Percentiles rank a stretch among this genome's conserved stretches.
Conservation (phyloP, 2,888 invertebrate species). For the Halictus ligatus region DNA sequence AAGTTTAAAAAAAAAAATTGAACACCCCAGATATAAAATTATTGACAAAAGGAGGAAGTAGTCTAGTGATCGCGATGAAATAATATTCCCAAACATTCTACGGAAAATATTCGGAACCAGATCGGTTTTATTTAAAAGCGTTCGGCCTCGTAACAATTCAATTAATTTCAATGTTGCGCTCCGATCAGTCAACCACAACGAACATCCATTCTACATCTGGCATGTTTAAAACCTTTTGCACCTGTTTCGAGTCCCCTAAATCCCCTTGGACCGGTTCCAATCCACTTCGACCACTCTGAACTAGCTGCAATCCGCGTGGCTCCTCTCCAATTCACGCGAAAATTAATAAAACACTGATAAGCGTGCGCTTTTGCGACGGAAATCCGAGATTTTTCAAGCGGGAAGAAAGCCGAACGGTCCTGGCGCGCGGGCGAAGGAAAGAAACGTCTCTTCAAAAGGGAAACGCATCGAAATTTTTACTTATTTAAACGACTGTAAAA, state of each 20-base stretch:
- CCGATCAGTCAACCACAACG: neutral
- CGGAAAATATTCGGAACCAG: neutral
- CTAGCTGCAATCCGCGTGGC: slow-evolving; percentile 30
- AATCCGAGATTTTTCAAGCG: slow-evolving; percentile 12
- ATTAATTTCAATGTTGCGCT: slow-evolving; percentile 21
- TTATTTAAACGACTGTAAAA: slow-evolving; percentile 24
- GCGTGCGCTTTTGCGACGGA: slow-evolving; percentile 2
- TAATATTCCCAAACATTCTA: neutral
- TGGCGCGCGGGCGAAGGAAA: neutral
- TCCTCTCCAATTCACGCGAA: slow-evolving; percentile 31
- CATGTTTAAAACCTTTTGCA: slow-evolving; percentile 46
- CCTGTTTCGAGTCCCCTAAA: slow-evolving; percentile 39
- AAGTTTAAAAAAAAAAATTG: no score
- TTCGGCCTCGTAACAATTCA: neutral
- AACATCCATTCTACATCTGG: neutral
- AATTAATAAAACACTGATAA: slow-evolving; percentile 49
- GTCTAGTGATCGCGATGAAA: no score
- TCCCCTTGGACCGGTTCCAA: slow-evolving; percentile 45
- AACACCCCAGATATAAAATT: no score
- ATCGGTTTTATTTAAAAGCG: neutral
- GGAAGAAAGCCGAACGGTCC: slow-evolving; percentile 13
- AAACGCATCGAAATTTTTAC: slow-evolving; percentile 27
- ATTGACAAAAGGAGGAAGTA: neutral
- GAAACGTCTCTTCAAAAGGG: slow-evolving; percentile 4
- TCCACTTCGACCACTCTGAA: slow-evolving; percentile 27